These are phyloP conservation scores for Anastrepha ludens DNA, from an alignment of 1,140 invertebrate genomes.

Conservation along the genomic window DNA sequence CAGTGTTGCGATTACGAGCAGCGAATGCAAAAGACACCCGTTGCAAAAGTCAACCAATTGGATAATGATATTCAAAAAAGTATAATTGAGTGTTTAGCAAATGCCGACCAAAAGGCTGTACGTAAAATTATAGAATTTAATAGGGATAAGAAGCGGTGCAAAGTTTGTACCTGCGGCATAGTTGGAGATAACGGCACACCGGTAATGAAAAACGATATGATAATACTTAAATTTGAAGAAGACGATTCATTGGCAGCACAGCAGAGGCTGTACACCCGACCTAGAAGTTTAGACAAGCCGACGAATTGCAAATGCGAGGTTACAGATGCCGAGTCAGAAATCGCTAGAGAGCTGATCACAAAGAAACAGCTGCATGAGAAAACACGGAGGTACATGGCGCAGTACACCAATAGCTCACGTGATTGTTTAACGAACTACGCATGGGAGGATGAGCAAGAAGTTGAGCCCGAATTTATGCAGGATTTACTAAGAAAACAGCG, in stretches of 20 bases:
- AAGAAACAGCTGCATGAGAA: background rate
- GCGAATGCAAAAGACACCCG: no score
- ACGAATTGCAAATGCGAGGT: background rate
- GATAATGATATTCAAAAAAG: background rate
- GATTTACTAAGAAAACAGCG: background rate
- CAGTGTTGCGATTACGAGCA: background rate
- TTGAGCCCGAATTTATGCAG: background rate
- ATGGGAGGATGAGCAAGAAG: background rate
- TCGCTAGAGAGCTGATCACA: background rate
- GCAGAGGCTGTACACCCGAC: background rate
- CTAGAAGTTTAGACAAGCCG: background rate
- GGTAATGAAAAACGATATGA: background rate
- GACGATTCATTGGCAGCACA: background rate
- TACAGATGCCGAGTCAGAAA: slow-evolving; percentile 1
- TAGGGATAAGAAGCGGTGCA: background rate
- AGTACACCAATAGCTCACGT: background rate
- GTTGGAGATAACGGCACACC: background rate
- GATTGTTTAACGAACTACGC: background rate
- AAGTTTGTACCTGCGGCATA: background rate
- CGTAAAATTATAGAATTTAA: background rate
- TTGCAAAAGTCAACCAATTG: background rate
- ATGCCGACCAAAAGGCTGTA: background rate
- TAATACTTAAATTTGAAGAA: background rate
- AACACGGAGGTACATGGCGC: background rate
- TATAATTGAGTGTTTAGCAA: background rate